Percentiles rank a stretch among this genome's conserved stretches.
phyloP scores from a whole-genome alignment of 1,140 invertebrate genomes.

The Nebria ingens region DNA sequence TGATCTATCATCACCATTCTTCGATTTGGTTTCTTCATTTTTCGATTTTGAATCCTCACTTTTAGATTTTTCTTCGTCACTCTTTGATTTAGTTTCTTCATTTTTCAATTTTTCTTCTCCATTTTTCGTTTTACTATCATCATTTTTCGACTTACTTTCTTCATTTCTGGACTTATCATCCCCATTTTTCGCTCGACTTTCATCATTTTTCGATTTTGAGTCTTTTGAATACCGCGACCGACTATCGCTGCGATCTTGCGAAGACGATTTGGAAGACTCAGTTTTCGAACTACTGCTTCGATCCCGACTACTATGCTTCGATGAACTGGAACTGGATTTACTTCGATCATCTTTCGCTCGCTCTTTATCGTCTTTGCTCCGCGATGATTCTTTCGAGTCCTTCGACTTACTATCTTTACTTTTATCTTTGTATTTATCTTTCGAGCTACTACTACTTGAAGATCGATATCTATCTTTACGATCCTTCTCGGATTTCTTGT shows the following conservation, averaged over 20 bases:
- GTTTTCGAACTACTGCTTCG: constrained; percentile 30
- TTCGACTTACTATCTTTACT: constrained; percentile 14
- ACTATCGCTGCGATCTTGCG: constrained; percentile 31
- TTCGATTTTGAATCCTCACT: constrained; percentile 20
- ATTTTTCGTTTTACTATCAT: constrained; percentile 19
- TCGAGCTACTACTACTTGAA: constrained; percentile 31
- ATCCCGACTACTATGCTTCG: constrained; percentile 27
- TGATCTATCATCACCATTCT: constrained; percentile 17
- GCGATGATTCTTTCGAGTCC: constrained; percentile 12
- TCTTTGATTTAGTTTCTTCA: constrained; percentile 21
- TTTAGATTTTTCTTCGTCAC: constrained; percentile 27
- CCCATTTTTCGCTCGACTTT: constrained; percentile 30
- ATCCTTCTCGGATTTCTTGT: constrained; percentile 31
- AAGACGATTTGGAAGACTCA: constrained; percentile 20
- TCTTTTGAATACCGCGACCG: neutral
- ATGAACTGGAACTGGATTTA: constrained; percentile 30
- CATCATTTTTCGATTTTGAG: constrained; percentile 33
- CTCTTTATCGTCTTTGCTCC: constrained; percentile 32
- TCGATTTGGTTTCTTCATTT: too few species aligned
- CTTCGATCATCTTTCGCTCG: constrained; percentile 26
- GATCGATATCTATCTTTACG: constrained; percentile 32
- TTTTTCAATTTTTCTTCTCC: constrained; percentile 21
- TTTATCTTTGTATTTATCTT: constrained; percentile 25
- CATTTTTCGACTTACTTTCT: neutral
- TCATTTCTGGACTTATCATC: constrained; percentile 37